A percentile compares a stretch with the other conserved stretches of the same genome.
Conservation (phyloP, 2,797 vertebrate species). For the Crocidura indochinensis region DNA sequence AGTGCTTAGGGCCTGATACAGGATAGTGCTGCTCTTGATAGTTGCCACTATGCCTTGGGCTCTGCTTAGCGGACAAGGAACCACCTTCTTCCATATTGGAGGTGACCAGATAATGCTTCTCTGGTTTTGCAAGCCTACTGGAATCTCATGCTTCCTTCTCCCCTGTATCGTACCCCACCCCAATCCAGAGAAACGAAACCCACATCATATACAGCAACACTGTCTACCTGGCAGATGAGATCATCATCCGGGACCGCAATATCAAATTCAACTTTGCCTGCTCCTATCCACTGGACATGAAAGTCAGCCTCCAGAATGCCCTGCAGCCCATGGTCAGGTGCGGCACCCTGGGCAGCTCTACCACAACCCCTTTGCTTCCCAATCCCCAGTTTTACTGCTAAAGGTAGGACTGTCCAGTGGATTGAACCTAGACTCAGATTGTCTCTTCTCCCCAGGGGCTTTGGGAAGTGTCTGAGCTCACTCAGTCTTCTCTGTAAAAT, state of each 20-base stretch:
- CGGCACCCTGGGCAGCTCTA: neutral
- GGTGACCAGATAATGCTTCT: neutral
- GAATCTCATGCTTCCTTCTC: constrained; percentile 71
- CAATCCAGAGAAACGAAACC: constrained; percentile 82
- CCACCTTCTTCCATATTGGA: no score
- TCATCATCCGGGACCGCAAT: constrained; percentile 85
- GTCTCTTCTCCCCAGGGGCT: neutral
- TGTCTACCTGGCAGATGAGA: constrained; percentile 83
- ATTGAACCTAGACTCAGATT: neutral
- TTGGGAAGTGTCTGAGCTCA: neutral
- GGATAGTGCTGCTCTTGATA: rapidly evolving
- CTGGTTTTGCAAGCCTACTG: neutral
- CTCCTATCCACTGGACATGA: constrained; percentile 88
- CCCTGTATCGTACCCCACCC: neutral
- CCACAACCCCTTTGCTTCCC: neutral
- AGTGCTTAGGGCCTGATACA: neutral
- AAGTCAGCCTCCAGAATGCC: constrained; percentile 87
- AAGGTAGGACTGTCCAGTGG: neutral
- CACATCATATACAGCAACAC: constrained; percentile 85
- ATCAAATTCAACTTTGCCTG: constrained; percentile 90
- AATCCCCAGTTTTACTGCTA: neutral
- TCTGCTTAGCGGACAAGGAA: neutral
- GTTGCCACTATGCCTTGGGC: neutral
- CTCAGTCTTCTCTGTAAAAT: neutral
- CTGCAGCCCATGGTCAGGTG: constrained; percentile 88